These are phyloP conservation scores for Hesperia comma DNA, from an alignment of 2,888 invertebrate genomes.

Conservation along the genomic window DNA sequence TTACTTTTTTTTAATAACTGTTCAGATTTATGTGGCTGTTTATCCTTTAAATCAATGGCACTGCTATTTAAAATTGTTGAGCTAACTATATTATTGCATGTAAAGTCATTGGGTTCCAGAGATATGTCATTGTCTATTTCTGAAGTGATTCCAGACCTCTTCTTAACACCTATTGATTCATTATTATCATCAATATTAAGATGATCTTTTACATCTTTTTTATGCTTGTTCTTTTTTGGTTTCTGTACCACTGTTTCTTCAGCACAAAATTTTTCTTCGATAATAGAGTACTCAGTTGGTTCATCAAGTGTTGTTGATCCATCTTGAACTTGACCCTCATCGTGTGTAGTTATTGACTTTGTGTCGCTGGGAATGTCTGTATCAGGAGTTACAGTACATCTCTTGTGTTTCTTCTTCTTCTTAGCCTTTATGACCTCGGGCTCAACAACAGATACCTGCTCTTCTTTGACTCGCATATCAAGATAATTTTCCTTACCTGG, in stretches of 20 bases:
- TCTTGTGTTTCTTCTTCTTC: constrained; percentile 45
- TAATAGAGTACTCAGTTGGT: constrained; percentile 13
- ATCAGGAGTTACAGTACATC: constrained; percentile 11
- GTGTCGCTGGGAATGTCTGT: neutral
- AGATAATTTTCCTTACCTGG: constrained; percentile 1
- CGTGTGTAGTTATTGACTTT: neutral
- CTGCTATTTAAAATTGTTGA: constrained; percentile 27
- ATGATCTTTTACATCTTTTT: neutral
- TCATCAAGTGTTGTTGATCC: neutral
- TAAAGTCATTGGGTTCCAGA: constrained; percentile 27
- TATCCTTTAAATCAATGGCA: constrained; percentile 9
- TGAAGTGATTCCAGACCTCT: constrained; percentile 14
- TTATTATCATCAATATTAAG: constrained; percentile 4
- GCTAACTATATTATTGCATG: constrained; percentile 26
- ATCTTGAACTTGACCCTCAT: neutral
- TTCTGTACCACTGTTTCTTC: constrained; percentile 45
- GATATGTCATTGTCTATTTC: constrained; percentile 17
- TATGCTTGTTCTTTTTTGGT: constrained; percentile 22
- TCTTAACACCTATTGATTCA: constrained; percentile 26
- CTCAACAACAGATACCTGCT: constrained; percentile 9
- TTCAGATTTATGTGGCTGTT: constrained; percentile 5
- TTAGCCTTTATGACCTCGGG: constrained; percentile 40
- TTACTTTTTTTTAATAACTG: neutral
- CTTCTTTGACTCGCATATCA: constrained; percentile 39
- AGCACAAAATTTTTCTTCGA: constrained; percentile 45